phyloP scores from a whole-genome alignment of 2,113 vertebrate genomes.

The Microcebus tavaratra region DNA sequence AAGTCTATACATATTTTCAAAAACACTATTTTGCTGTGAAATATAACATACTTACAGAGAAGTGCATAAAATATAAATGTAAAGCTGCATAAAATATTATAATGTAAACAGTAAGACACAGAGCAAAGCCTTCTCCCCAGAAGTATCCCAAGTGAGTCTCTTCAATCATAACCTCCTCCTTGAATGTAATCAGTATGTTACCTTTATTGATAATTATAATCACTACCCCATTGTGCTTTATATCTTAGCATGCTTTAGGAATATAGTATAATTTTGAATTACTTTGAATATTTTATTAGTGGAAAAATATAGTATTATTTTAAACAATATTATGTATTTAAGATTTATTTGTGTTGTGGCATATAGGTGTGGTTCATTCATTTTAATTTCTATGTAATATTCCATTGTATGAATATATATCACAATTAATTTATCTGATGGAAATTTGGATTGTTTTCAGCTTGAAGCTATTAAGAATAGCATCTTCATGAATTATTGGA shows the following conservation, averaged over 20 bases:
- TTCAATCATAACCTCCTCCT: neutral
- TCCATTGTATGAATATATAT: neutral
- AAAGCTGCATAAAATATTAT: neutral
- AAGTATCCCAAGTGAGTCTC: neutral
- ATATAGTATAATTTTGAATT: neutral
- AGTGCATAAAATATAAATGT: neutral
- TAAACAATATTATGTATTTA: neutral
- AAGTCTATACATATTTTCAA: neutral
- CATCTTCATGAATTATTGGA: neutral
- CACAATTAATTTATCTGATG: neutral
- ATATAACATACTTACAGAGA: neutral
- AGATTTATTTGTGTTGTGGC: neutral
- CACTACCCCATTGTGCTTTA: neutral
- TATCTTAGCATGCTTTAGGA: neutral
- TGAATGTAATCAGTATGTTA: neutral
- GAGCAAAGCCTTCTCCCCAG: neutral
- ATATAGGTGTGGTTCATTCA: neutral
- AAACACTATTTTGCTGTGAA: conserved; percentile 20
- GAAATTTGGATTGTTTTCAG: neutral
- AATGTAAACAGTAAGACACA: neutral
- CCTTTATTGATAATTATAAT: neutral
- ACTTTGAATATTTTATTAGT: neutral
- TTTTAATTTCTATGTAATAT: neutral
- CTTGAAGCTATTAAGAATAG: neutral
- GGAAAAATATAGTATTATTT: neutral